A percentile compares a stretch with the other conserved stretches of the same genome.
phyloP scores from a whole-genome alignment of 2,797 vertebrate genomes.

The Poecilia velifera region DNA sequence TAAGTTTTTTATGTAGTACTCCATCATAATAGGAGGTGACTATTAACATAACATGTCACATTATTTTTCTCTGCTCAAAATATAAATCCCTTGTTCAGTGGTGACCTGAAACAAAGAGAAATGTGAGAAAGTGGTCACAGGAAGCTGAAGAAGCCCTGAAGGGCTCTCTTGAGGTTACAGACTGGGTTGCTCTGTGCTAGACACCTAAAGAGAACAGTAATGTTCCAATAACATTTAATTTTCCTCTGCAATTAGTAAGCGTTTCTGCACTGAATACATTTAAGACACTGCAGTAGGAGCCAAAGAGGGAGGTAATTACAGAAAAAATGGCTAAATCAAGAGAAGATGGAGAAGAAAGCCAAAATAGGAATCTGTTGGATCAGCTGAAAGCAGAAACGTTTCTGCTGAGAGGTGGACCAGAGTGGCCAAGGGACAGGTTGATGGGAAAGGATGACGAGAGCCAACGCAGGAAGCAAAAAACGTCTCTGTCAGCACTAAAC shows the following conservation, averaged over 20 bases:
- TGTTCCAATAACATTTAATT: background rate
- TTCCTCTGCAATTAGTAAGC: background rate
- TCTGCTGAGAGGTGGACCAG: constrained; percentile 9
- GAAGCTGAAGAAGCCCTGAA: too few relatives aligned
- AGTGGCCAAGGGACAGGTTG: constrained; percentile 29
- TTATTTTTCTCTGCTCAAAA: too few relatives aligned
- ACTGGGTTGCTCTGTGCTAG: too few relatives aligned
- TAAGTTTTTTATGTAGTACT: background rate
- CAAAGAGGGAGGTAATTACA: constrained; percentile 7
- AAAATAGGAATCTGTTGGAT: constrained; percentile 12
- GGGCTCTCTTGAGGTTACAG: too few relatives aligned
- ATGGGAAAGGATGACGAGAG: constrained; percentile 14
- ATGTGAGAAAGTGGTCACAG: too few relatives aligned
- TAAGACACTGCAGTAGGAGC: background rate
- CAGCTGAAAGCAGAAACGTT: constrained; percentile 1
- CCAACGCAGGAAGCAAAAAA: constrained; percentile 26
- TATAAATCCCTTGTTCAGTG: too few relatives aligned
- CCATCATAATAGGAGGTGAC: background rate
- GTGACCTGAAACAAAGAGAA: too few relatives aligned
- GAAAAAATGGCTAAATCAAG: background rate
- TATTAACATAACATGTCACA: background rate
- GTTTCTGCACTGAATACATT: background rate
- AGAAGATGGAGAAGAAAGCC: background rate
- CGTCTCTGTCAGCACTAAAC: constrained; percentile 57
- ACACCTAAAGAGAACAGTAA: too few relatives aligned